Conservation (phyloP, 2,113 vertebrate genomes). For the Sinocyclocheilus maitianheensis region DNA sequence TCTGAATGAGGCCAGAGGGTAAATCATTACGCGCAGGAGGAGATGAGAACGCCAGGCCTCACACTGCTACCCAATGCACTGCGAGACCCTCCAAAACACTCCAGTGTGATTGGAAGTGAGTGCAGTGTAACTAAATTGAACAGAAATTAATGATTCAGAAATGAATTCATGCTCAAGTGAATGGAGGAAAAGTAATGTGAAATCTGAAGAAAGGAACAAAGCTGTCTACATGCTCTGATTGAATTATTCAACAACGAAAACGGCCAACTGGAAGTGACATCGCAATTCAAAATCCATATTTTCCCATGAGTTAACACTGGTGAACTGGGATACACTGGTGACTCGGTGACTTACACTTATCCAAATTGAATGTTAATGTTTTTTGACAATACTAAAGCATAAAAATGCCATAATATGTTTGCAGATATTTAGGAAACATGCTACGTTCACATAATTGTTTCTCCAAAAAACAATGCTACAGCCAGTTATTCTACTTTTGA, state of each 20-base stretch:
- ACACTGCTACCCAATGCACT: background rate
- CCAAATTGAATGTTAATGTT: no score
- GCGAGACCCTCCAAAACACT: conserved; percentile 29
- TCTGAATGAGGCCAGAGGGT: conserved; percentile 30
- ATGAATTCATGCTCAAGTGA: conserved; percentile 32
- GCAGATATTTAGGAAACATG: no score
- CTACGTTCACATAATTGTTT: no score
- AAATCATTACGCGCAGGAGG: background rate
- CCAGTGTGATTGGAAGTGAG: conserved; percentile 28
- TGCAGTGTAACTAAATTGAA: conserved; percentile 31
- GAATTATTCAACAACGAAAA: conserved; percentile 29
- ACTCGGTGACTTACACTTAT: background rate
- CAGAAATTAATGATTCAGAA: conserved; percentile 36
- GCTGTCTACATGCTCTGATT: conserved; percentile 29
- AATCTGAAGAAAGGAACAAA: conserved; percentile 13
- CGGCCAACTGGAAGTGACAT: background rate
- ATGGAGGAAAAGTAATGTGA: conserved; percentile 19
- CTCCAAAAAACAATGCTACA: no score
- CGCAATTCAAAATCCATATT: conserved; percentile 6
- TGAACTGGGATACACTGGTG: background rate
- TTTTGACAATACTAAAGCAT: no score
- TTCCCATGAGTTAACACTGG: background rate
- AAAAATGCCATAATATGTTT: no score
- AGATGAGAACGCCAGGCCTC: conserved; percentile 4
- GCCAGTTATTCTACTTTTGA: no score